phyloP scores from a whole-genome alignment of 2,888 invertebrate genomes.

The Oasisia sp. region DNA sequence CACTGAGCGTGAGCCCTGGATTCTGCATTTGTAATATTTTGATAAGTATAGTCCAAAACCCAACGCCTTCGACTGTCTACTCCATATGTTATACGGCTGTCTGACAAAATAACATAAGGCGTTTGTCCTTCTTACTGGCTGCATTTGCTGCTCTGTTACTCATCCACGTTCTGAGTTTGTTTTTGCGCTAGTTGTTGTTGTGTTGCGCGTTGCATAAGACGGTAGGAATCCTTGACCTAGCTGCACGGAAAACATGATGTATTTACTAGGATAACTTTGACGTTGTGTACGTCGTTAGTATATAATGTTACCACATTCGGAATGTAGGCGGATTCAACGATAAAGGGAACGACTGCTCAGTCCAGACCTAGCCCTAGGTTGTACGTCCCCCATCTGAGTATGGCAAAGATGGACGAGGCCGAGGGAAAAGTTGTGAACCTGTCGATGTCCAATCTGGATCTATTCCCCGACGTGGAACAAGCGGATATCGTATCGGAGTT shows the following conservation, averaged over 20 bases:
- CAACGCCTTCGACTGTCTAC: neutral
- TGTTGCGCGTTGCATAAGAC: neutral
- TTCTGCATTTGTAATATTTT: neutral
- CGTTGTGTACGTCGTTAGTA: neutral
- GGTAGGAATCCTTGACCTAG: slow-evolving; percentile 10
- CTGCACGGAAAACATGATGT: neutral
- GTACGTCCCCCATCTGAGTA: neutral
- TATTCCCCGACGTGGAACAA: slow-evolving; percentile 55
- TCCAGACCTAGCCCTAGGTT: no score
- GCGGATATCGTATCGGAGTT: slow-evolving; percentile 66
- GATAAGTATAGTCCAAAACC: neutral
- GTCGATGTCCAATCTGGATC: slow-evolving; percentile 55
- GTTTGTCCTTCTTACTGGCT: neutral
- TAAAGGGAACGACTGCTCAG: neutral
- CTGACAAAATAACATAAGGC: neutral
- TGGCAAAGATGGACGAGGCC: neutral
- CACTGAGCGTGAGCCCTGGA: neutral
- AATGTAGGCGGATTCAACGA: neutral
- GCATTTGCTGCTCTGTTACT: neutral
- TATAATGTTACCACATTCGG: neutral
- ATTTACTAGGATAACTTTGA: neutral
- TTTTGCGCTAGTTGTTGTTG: neutral
- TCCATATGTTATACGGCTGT: neutral
- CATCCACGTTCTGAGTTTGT: neutral
- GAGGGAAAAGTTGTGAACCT: slow-evolving; percentile 42